Conservation (phyloP, 1,140 invertebrate species). For the Lepidurus apus region DNA sequence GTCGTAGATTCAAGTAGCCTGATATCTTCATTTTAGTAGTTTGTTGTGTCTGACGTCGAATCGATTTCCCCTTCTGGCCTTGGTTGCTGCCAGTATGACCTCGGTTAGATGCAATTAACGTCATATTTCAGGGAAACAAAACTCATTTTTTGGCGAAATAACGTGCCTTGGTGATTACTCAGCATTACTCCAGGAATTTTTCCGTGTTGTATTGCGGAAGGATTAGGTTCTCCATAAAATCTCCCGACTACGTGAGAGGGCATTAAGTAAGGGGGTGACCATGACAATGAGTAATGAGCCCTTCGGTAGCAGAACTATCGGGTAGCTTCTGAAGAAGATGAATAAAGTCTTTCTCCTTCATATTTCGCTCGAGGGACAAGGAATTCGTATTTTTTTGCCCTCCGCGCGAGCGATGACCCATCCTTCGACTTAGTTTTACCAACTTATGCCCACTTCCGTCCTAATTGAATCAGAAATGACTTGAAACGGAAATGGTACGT, state of each 20-base stretch:
- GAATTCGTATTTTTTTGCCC: neutral
- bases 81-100: too few species aligned
- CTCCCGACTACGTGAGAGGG: neutral
- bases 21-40: too few species aligned
- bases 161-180: too few species aligned
- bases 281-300: constrained; percentile 4
- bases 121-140: too few species aligned
- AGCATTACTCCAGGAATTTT: too few species aligned
- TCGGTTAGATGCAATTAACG: too few species aligned
- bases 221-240: neutral
- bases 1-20: too few species aligned
- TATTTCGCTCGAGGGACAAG: neutral
- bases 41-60: too few species aligned
- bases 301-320: neutral
- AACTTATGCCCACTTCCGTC: neutral
- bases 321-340: neutral
- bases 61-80: too few species aligned
- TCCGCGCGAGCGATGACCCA: neutral
- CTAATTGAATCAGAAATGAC: neutral
- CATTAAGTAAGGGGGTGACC: constrained; percentile 2
- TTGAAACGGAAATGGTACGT: constrained; percentile 14
- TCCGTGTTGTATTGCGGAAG: too few species aligned
- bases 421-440: neutral
- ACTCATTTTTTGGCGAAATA: too few species aligned
- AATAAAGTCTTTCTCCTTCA: neutral